Evolutionary conservation across 2,113 vertebrate genomes (phyloP), one percentile per base, ranked within the genome.

Genomic region (Numida meleagris): DNA sequence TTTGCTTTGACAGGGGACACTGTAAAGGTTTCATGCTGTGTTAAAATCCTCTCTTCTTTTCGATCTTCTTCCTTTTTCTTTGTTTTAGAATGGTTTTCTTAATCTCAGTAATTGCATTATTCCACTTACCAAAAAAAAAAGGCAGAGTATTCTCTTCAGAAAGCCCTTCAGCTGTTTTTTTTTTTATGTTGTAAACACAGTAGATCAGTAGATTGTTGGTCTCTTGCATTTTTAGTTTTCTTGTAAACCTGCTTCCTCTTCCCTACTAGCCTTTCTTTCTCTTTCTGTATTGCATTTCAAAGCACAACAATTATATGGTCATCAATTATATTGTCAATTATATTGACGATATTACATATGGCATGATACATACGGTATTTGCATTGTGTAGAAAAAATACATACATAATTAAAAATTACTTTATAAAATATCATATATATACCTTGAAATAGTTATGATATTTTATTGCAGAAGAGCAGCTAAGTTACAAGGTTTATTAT

Each of bases 311-410:
- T n/a, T n/a, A n/a, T n/a, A n/a, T n/a, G n/a, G n/a, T n/a, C n/a
- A n/a, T n/a, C n/a, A n/a, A n/a, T n/a, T n/a, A n/a, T n/a, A n/a
- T n/a, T n/a, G n/a, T n/a, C n/a, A n/a, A n/a, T n/a, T n/a, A n/a
- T n/a, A n/a, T n/a, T n/a, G n/a, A 58, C 8, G 77, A 16, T 24
- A 36, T 31, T 71, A 58, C 7, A 58, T 36, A 29, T 67, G 27
- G 27, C 15, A 29, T 53, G 51, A 53, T 29, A 5, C 23, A 53
- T 6, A 7, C 66, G 21, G 6, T 42, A 23, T 24, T n/a, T 3
- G 2, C 3, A 38, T 27, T 31, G 25, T 0, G 0, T 53, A 36
- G 4, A 45, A 10, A 43, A 81, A 66, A 36, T 9, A 71, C 2
- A 45, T 40, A 48, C 4, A 34, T 8, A 18, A 31, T 3, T 33